A percentile compares a stretch with the other conserved stretches of the same genome.
phyloP scores from a whole-genome alignment of 1,140 invertebrate species.

The Trachymyrmex septentrionalis region DNA sequence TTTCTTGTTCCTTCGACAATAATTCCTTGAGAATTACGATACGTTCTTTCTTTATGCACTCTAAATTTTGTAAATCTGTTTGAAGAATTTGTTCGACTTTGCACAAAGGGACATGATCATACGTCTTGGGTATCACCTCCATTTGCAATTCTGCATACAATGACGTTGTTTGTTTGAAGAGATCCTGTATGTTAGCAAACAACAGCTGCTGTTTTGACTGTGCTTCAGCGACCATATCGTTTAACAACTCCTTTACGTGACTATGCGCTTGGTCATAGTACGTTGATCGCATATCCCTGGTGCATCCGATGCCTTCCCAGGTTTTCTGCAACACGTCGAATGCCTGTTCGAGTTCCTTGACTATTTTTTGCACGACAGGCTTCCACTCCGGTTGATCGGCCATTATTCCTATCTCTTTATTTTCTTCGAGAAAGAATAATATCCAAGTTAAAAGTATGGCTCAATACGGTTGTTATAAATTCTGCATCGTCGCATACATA shows the following conservation, averaged over 20 bases:
- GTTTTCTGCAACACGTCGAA: slow-evolving; percentile 60
- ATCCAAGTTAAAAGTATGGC: neutral
- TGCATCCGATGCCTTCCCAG: slow-evolving; percentile 75
- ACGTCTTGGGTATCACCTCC: slow-evolving; percentile 64
- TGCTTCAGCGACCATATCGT: slow-evolving; percentile 80
- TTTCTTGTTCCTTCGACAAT: slow-evolving; percentile 72
- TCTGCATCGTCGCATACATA: slow-evolving; percentile 10
- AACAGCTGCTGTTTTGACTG: slow-evolving; percentile 73
- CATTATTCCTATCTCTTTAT: slow-evolving; percentile 37
- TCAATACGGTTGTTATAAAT: neutral
- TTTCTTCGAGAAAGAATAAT: neutral
- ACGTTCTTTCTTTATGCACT: slow-evolving; percentile 79
- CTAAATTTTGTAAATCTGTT: slow-evolving; percentile 73
- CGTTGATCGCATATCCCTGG: slow-evolving; percentile 46
- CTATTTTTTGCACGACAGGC: neutral
- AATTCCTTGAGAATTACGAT: slow-evolving; percentile 75
- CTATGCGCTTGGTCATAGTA: slow-evolving; percentile 68
- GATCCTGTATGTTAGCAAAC: slow-evolving; percentile 71
- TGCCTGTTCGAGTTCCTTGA: neutral
- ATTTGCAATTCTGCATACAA: slow-evolving; percentile 77
- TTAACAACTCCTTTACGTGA: slow-evolving; percentile 75
- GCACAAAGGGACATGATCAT: slow-evolving; percentile 77
- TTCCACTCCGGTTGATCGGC: slow-evolving; percentile 34
- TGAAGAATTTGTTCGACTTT: slow-evolving; percentile 75
- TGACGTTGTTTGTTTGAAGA: slow-evolving; percentile 71